A percentile compares a stretch with the other conserved stretches of the same genome.
phyloP scores from a whole-genome alignment of 1,140 invertebrate genomes.

The Euura saliciscinereae region DNA sequence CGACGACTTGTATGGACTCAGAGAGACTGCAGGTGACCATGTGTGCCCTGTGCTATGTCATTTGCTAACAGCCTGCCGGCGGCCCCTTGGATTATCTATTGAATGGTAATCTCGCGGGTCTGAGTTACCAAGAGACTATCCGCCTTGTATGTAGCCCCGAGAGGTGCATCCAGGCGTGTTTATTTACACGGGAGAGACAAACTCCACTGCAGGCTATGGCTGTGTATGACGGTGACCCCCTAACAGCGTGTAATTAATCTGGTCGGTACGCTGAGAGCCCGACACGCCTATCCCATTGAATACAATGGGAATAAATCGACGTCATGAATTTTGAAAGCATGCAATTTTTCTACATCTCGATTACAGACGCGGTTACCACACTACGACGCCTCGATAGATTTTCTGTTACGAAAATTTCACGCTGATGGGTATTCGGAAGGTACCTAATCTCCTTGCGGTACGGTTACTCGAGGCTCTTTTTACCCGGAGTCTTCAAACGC shows the following conservation, averaged over 20 bases:
- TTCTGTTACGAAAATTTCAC: no score
- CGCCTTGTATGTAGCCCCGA: neutral
- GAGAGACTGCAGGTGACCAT: no score
- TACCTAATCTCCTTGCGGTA: no score
- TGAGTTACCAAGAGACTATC: neutral
- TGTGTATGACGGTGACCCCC: no score
- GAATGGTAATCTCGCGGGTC: slow-evolving; percentile 25
- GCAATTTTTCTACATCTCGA: slow-evolving; percentile 36
- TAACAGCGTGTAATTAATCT: slow-evolving; percentile 7
- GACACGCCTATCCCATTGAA: slow-evolving; percentile 21
- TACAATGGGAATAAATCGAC: slow-evolving; percentile 46
- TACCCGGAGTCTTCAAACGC: neutral
- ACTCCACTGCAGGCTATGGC: neutral
- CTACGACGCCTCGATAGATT: no score
- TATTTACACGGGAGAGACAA: neutral
- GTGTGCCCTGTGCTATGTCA: slow-evolving; percentile 10
- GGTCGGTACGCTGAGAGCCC: neutral
- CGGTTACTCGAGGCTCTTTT: neutral
- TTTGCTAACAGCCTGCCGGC: slow-evolving; percentile 21
- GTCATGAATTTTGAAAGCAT: slow-evolving; percentile 47
- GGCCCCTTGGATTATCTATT: slow-evolving; percentile 21
- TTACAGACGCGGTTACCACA: no score
- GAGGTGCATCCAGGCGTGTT: slow-evolving; percentile 1
- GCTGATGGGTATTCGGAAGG: no score
- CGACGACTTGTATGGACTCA: no score